phyloP scores from a whole-genome alignment of 2,888 invertebrate species.

The Mesodorylaimus sp. region DNA sequence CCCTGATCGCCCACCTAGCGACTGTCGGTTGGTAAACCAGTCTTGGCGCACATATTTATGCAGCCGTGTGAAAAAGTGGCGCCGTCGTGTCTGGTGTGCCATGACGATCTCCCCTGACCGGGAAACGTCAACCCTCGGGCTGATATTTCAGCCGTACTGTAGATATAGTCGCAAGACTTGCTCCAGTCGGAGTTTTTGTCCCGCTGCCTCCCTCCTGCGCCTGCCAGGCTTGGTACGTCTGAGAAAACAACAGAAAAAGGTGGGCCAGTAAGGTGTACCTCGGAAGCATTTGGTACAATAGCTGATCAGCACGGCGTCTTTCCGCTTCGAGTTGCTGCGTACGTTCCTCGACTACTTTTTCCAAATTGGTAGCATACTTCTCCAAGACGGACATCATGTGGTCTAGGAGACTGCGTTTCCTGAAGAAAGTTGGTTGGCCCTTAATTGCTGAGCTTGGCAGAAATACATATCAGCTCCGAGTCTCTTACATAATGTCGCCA shows the following conservation, averaged over 20 bases:
- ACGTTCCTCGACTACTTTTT: slow-evolving; percentile 7
- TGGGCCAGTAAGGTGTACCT: not conserved
- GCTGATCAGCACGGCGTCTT: slow-evolving; percentile 6
- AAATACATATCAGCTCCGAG: not conserved
- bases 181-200: too few species aligned
- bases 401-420: not conserved
- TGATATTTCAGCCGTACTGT: too few species aligned
- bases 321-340: slow-evolving; percentile 3
- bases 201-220: too few species aligned
- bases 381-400: slow-evolving; percentile 8
- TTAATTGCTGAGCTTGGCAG: not conserved
- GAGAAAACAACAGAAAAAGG: not conserved
- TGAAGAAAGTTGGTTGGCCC: not conserved
- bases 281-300: slow-evolving; percentile 6
- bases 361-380: slow-evolving; percentile 9
- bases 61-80: too few species aligned
- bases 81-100: too few species aligned
- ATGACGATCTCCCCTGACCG: too few species aligned
- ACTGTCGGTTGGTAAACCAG: too few species aligned
- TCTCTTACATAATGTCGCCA: not conserved
- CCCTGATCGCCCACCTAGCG: too few species aligned
- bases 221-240: not conserved
- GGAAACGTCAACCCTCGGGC: too few species aligned
- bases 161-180: too few species aligned
- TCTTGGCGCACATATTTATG: too few species aligned